Base-by-base conservation (phyloP, 2,888 invertebrate genomes). In the Orthosia cruda region DNA sequence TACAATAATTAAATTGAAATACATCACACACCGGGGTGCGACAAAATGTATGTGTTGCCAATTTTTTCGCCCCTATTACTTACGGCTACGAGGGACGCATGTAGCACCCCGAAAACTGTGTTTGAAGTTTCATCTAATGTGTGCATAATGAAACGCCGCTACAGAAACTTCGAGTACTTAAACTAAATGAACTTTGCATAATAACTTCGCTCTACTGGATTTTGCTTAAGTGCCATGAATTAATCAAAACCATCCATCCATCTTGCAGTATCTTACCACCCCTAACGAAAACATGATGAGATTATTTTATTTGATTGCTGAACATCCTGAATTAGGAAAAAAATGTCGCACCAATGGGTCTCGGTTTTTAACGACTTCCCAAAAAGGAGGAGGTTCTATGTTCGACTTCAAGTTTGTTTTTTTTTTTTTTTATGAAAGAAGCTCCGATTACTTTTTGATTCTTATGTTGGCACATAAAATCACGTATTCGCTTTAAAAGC, bases 131-230 rank as follows among this genome's bases (percentile, higher is more conserved):
- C 62, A 47, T 68, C 72, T 71, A 75, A 81, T 71, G 69, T 77
- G 85, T 89, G 83, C 87, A 87, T 89, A 87, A 88, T 89, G 81
- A 84, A 89, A 81, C 68, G 74, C 57, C 32, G 64, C 66, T 74
- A 71, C 78, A 83, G 72, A 79, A 88, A 89, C 84, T 88, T 87
- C 54, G 74, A 72, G 69, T 78, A 72, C 75, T 87, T 83, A 81
- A 83, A 87, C 83, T 84, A 82, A 85, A 89, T 89, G 85, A 89
- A 88, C 85, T 88, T 86, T 87, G 84, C 88, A 85, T 89, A 90
- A 86, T 85, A 80, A 80, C 82, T 77, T 77, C 18, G n/a, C 20
- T 61, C 57, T 78, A 82, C 74, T 70, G 83, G 84, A 87, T 85
- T 84, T 84, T 81, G 64, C 71, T 74, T 83, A 80, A 88, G 82